Percentiles rank a stretch among this genome's conserved stretches.
phyloP scores from a whole-genome alignment of 2,797 vertebrate species.

The Sorex maritimensis region DNA sequence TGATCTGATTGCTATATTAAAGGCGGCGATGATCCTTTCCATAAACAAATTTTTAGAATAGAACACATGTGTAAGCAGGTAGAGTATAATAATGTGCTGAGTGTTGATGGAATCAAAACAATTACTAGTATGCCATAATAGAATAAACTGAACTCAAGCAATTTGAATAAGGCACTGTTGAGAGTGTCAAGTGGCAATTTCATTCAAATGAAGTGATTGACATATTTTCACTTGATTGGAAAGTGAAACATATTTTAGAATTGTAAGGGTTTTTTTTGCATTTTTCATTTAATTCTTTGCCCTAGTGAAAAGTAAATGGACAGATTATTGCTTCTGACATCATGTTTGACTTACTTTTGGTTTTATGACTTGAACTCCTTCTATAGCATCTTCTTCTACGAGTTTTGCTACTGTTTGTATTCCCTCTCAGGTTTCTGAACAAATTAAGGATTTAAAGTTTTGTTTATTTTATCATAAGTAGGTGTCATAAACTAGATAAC shows the following conservation, averaged over 20 bases:
- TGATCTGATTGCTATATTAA: conserved; percentile 22
- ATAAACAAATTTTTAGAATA: conserved; percentile 27
- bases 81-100: conserved; percentile 29
- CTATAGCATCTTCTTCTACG: background rate
- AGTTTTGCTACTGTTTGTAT: background rate
- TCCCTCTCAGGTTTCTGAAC: background rate
- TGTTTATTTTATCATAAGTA: no score
- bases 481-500: no score
- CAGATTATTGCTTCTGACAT: background rate
- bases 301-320: background rate
- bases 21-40: background rate
- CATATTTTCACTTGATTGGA: conserved; percentile 16
- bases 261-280: background rate
- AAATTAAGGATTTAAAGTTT: background rate
- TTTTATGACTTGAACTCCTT: conserved; percentile 40
- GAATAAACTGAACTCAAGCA: conserved; percentile 8
- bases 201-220: conserved; percentile 37
- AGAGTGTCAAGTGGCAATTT: conserved; percentile 11
- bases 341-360: conserved; percentile 16
- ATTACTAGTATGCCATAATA: background rate
- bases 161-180: background rate
- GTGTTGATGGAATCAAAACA: conserved; percentile 37
- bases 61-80: background rate
- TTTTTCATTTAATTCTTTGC: conserved; percentile 17
- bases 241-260: conserved; percentile 27